Evolutionary conservation across 2,113 vertebrate species (phyloP), one percentile per base, ranked within the genome.

Genomic region (Motacilla tschutschensis): DNA sequence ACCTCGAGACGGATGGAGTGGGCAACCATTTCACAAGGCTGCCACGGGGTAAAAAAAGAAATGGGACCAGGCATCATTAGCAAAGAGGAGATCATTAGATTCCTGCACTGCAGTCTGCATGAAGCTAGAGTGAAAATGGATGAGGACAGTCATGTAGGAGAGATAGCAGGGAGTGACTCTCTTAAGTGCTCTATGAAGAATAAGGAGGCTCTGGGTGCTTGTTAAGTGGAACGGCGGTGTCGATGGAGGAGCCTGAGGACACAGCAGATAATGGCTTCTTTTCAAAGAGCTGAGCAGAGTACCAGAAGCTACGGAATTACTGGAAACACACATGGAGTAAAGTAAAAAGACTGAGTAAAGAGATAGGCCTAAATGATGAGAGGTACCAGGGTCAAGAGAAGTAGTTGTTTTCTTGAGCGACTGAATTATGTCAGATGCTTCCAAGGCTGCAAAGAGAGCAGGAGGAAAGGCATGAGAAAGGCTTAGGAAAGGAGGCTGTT

Each of bases 121-220:
- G 76, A 88, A 87, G 38, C 69, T 74, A 29, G 79, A 80, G 48
- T 12, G 6, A 89, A 85, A 91, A 71, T 53, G 87, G 87, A 84
- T 6, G 33, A 87, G 76, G 90, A 95, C 46, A 87, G 82, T 64
- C 89, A 43, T 83, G 72, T 47, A 67, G 91, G 79, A 89, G 82
- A 88, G 64, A 91, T 47, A 83, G 90, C 69, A 87, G 73, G 65
- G 69, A 88, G 58, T 46, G 53, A 88, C 81, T 90, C 79, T 90
- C 82, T 67, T 87, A 89, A 93, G 80, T 47, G 5, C 46, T 91
- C 79, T 89, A 69, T 85, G 91, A 94, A 92, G 94, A 94, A 93
- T 91, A 93, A 93, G 93, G 69, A 93, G 60, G 62, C 88, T 91
- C 73, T 93, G 93, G 91, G 88, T 92, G 94, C 93, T 95, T 91